These are phyloP conservation scores for Trichonephila clavipes DNA, from an alignment of 1,140 invertebrate species.

Conservation along the genomic window DNA sequence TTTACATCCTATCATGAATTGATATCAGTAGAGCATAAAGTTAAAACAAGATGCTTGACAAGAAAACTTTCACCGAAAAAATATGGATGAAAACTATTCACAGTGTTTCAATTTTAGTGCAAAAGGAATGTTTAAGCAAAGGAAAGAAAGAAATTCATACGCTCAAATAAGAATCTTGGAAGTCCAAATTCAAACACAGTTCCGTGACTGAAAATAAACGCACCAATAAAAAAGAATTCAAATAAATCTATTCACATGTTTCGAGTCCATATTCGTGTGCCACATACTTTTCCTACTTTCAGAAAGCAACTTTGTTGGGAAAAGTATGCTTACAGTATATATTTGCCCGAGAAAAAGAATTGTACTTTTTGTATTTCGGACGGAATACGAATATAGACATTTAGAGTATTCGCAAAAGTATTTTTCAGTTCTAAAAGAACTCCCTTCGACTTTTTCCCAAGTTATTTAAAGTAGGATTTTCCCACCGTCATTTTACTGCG, in stretches of 20 bases:
- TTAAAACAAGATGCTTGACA: too few relatives aligned
- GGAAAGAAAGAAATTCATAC: background rate
- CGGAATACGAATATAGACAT: background rate
- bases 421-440: too few relatives aligned
- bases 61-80: too few relatives aligned
- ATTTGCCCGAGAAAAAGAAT: background rate
- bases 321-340: background rate
- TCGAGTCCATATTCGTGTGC: background rate
- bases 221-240: background rate
- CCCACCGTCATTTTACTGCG: too few relatives aligned
- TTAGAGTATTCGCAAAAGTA: too few relatives aligned
- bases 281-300: background rate
- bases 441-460: too few relatives aligned
- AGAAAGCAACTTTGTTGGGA: background rate
- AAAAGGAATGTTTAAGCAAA: too few relatives aligned
- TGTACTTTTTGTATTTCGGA: background rate
- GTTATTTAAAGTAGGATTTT: too few relatives aligned
- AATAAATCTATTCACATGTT: background rate
- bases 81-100: too few relatives aligned
- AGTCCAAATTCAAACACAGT: background rate
- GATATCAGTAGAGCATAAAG: too few relatives aligned
- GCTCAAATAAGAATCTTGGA: background rate
- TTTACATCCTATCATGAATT: too few relatives aligned
- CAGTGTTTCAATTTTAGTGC: too few relatives aligned
- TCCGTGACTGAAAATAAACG: background rate